Conservation (phyloP, 2,113 vertebrate species). For the Phoxinus phoxinus region DNA sequence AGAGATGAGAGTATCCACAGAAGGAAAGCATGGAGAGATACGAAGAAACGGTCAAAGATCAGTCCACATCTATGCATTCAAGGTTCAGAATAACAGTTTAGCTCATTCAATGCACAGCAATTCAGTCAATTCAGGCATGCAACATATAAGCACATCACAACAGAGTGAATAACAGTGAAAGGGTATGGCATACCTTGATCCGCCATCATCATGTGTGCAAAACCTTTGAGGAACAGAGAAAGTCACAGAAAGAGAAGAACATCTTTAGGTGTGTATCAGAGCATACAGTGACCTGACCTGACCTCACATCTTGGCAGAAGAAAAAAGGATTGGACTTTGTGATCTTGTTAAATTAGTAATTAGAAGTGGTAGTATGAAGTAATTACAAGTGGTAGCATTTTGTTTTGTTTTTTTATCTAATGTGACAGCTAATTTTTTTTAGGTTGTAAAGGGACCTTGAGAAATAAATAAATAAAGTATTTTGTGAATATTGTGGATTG, state of each 20-base stretch:
- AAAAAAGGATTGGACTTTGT: neutral
- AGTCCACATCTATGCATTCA: slow-evolving; percentile 30
- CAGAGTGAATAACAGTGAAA: slow-evolving; percentile 43
- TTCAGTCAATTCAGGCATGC: slow-evolving; percentile 33
- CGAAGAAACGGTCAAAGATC: neutral
- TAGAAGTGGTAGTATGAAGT: too few species aligned
- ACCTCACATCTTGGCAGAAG: slow-evolving; percentile 2
- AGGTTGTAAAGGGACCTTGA: neutral
- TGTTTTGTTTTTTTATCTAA: neutral
- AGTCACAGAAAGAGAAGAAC: slow-evolving; percentile 42
- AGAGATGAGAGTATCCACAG: slow-evolving; percentile 72
- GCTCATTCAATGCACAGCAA: slow-evolving; percentile 13
- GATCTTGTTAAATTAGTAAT: too few species aligned
- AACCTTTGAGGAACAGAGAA: slow-evolving; percentile 77
- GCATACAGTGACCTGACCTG: neutral
- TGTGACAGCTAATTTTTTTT: neutral
- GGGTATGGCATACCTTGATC: slow-evolving; percentile 92
- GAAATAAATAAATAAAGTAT: too few species aligned
- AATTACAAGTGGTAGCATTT: too few species aligned
- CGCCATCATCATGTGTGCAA: slow-evolving; percentile 95
- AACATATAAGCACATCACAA: neutral
- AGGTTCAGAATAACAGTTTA: slow-evolving; percentile 17
- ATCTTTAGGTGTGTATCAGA: slow-evolving; percentile 17
- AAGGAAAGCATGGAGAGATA: slow-evolving; percentile 57
- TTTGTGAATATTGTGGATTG: too few species aligned